These are phyloP conservation scores for Trachythela sp. DNA, from an alignment of 64 coral and sea anemone genomes.

Conservation along the genomic window DNA sequence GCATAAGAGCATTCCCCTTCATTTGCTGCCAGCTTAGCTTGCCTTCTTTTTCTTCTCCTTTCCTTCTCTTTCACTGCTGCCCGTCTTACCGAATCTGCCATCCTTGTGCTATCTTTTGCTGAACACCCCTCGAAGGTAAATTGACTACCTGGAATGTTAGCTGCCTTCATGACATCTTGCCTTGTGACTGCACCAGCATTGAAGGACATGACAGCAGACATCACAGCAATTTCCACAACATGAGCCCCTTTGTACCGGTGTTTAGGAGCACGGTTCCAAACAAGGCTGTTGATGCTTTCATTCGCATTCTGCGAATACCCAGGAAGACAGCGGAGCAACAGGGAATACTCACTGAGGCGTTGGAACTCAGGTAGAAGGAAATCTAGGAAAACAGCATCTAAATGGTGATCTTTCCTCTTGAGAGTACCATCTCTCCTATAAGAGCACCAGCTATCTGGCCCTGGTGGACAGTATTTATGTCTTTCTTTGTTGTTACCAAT, in stretches of 20 bases:
- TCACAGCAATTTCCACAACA: neutral
- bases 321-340: slow-evolving; percentile 38
- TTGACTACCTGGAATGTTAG: neutral
- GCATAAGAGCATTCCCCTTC: too few relatives aligned
- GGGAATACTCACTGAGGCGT: slow-evolving; percentile 37
- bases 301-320: slow-evolving; percentile 47
- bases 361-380: slow-evolving; percentile 22
- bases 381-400: slow-evolving; percentile 40
- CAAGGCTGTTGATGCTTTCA: slow-evolving; percentile 38
- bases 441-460: slow-evolving; percentile 4
- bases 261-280: slow-evolving; percentile 48
- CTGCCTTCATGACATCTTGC: neutral
- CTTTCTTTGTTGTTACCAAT: slow-evolving; percentile 4
- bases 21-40: too few relatives aligned
- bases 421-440: neutral
- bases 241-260: neutral
- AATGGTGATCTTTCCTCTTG: slow-evolving; percentile 8
- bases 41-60: too few relatives aligned
- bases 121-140: neutral
- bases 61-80: neutral
- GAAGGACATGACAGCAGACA: neutral
- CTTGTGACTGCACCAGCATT: neutral
- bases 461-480: slow-evolving; percentile 28
- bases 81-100: neutral
- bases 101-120: neutral